Conservation (phyloP, 2,888 invertebrate genomes). For the Meiosimyza decipiens region DNA sequence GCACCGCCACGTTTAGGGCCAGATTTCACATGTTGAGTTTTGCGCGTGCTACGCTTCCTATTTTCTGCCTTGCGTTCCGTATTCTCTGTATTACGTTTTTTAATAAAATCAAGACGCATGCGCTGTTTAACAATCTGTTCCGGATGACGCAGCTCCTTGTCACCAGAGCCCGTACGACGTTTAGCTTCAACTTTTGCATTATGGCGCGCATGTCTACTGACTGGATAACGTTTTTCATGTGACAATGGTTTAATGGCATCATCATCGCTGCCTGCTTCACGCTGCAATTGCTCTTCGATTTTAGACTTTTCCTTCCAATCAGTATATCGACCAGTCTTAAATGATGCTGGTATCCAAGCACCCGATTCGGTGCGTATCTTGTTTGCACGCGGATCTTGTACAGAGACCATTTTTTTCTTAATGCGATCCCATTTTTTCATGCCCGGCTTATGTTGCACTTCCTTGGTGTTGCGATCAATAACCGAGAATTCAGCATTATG, state of each 20-base stretch:
- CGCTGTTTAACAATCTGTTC: slow-evolving; percentile 84
- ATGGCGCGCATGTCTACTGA: slow-evolving; percentile 82
- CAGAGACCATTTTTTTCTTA: slow-evolving; percentile 92
- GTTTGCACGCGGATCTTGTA: slow-evolving; percentile 70
- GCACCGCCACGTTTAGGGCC: background rate
- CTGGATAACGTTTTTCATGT: slow-evolving; percentile 63
- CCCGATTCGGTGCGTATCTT: slow-evolving; percentile 97
- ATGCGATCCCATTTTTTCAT: slow-evolving; percentile 92
- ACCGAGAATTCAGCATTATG: slow-evolving; percentile 84
- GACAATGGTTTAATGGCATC: slow-evolving; percentile 56
- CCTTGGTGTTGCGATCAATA: slow-evolving; percentile 80
- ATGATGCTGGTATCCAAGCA: slow-evolving; percentile 91
- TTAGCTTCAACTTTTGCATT: slow-evolving; percentile 78
- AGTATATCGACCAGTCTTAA: slow-evolving; percentile 89
- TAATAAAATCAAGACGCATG: slow-evolving; percentile 70
- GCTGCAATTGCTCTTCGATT: slow-evolving; percentile 64
- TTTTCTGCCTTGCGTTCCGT: slow-evolving; percentile 65
- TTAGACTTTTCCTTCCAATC: slow-evolving; percentile 84
- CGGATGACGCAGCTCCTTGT: slow-evolving; percentile 76
- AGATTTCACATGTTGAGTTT: slow-evolving; percentile 51
- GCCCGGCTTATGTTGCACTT: slow-evolving; percentile 72
- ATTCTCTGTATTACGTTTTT: slow-evolving; percentile 72
- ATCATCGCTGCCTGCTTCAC: slow-evolving; percentile 58
- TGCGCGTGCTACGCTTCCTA: slow-evolving; percentile 64
- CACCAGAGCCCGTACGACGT: slow-evolving; percentile 66